Conservation (phyloP, 2,888 invertebrate genomes). For the Adineta ricciae region DNA sequence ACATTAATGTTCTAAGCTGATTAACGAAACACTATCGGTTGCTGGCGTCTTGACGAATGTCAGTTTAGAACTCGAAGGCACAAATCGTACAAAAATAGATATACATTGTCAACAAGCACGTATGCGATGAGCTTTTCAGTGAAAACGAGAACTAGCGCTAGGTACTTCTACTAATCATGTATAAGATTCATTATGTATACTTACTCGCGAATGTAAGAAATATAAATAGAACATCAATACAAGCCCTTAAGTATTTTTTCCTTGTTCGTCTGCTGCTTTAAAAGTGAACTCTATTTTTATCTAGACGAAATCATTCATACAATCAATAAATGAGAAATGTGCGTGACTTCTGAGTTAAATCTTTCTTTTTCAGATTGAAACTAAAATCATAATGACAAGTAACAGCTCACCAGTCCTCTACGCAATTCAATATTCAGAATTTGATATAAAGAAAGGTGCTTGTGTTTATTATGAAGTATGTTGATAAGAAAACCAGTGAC, state of each 20-base stretch:
- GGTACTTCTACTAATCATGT: no score
- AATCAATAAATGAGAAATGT: background rate
- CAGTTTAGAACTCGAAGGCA: background rate
- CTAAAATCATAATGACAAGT: background rate
- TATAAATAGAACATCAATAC: background rate
- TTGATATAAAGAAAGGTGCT: background rate
- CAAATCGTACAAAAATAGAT: background rate
- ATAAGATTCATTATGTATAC: no score
- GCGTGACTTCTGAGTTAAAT: background rate
- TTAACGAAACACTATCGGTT: background rate
- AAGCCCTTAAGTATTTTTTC: background rate
- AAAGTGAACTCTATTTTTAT: background rate
- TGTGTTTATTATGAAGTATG: background rate
- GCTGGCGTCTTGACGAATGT: background rate
- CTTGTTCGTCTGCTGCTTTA: background rate
- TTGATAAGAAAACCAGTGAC: no score
- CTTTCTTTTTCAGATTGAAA: background rate
- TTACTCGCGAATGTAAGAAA: background rate
- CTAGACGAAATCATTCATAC: background rate
- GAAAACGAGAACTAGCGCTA: no score
- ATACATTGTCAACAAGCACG: no score
- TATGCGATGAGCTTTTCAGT: no score
- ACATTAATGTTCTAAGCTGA: background rate
- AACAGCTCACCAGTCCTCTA: background rate
- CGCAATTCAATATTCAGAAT: constrained; percentile 21